Evolutionary conservation across 2,888 invertebrate species (phyloP).

Genomic region (Cataglyphis cursor): DNA sequence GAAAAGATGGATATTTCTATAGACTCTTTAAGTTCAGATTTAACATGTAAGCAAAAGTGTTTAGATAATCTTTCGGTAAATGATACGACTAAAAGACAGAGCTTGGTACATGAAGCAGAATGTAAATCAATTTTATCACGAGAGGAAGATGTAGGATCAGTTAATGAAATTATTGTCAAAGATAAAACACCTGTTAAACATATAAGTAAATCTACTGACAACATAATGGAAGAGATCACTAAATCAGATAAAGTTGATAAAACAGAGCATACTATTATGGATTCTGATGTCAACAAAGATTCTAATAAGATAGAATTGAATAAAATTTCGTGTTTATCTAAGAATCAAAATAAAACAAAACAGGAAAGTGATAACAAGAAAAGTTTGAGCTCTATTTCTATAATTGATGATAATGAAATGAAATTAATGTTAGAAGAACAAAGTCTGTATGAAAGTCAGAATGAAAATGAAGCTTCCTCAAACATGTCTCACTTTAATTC

Average conservation of each 20-base stretch:
- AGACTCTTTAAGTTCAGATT: background rate
- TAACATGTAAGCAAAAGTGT: background rate
- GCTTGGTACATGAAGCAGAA: background rate
- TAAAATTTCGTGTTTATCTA: background rate
- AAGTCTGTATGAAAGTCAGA: background rate
- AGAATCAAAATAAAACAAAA: no score
- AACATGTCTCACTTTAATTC: background rate
- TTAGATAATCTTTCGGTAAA: background rate
- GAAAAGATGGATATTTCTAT: slow-evolving; percentile 34
- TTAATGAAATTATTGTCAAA: background rate
- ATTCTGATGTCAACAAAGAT: background rate
- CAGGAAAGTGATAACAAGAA: background rate
- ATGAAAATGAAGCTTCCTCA: background rate
- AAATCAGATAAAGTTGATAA: slow-evolving; percentile 2
- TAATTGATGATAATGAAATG: background rate
- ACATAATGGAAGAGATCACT: slow-evolving; percentile 39
- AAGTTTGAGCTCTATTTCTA: background rate
- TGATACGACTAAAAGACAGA: background rate
- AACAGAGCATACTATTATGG: background rate
- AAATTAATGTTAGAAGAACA: background rate
- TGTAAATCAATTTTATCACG: background rate
- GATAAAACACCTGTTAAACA: slow-evolving; percentile 1
- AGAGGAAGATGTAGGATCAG: background rate
- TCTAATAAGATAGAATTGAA: background rate
- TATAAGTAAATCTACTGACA: background rate